Percentiles rank a stretch among this genome's conserved stretches.
Conservation (phyloP, 1,140 invertebrate genomes). For the Tribolium castaneum region DNA sequence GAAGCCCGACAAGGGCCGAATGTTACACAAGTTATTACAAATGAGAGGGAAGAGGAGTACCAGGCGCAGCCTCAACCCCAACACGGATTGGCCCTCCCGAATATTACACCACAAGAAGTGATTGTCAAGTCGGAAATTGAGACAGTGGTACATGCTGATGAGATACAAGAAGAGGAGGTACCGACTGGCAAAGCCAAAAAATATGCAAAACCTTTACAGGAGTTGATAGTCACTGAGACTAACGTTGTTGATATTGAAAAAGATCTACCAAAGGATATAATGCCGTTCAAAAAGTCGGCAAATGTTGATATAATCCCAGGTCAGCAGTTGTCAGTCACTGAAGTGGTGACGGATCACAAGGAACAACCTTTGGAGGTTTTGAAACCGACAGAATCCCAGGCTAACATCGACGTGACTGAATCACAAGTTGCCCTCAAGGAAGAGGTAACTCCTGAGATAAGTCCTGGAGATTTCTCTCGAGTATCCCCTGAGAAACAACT, state of each 20-base stretch:
- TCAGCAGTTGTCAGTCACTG: conserved; percentile 64
- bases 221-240: conserved; percentile 69
- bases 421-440: conserved; percentile 62
- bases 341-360: conserved; percentile 63
- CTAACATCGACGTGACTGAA: conserved; percentile 61
- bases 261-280: conserved; percentile 59
- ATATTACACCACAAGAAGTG: conserved; percentile 65
- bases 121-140: conserved; percentile 67
- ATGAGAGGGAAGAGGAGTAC: conserved; percentile 68
- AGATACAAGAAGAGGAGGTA: conserved; percentile 62
- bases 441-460: conserved; percentile 57
- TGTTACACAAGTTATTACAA: conserved; percentile 67
- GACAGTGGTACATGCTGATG: conserved; percentile 63
- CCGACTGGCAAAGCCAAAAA: conserved; percentile 66
- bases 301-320: conserved; percentile 63
- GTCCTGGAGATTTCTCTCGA: conserved; percentile 55
- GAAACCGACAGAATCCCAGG: conserved; percentile 59
- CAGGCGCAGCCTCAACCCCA: conserved; percentile 60
- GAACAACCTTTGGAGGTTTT: conserved; percentile 56
- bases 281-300: conserved; percentile 62
- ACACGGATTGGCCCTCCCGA: conserved; percentile 62
- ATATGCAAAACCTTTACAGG: conserved; percentile 67
- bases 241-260: conserved; percentile 68
- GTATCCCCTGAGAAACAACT: conserved; percentile 57
- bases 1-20: conserved; percentile 65